These are phyloP conservation scores for Hylyphantes graminicola DNA, from an alignment of 1,140 invertebrate species.

Conservation along the genomic window DNA sequence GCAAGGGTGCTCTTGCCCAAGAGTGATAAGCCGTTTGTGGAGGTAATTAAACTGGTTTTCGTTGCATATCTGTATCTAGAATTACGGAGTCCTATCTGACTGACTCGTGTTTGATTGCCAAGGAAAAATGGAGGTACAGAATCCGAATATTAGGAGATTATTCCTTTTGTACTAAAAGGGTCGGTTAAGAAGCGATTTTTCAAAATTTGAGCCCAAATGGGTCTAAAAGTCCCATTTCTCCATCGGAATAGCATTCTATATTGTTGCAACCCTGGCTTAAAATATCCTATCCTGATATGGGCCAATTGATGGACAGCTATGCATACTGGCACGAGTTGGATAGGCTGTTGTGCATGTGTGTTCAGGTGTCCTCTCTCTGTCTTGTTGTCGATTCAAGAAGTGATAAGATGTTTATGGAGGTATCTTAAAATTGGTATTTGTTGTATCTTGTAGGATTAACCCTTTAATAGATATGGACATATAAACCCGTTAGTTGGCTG, in stretches of 20 bases:
- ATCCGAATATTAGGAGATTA: too few relatives aligned
- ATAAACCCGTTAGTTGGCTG: too few relatives aligned
- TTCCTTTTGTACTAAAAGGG: too few relatives aligned
- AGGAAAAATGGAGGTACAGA: too few relatives aligned
- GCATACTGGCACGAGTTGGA: conserved; percentile 82
- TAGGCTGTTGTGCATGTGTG: conserved; percentile 79
- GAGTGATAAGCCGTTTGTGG: conserved; percentile 83
- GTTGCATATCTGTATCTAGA: neutral
- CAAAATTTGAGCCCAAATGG: too few relatives aligned
- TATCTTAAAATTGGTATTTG: conserved; percentile 73
- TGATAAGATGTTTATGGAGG: conserved; percentile 87
- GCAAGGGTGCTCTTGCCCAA: conserved; percentile 77
- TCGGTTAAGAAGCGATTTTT: too few relatives aligned
- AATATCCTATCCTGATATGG: conserved; percentile 82
- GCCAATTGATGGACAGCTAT: conserved; percentile 69
- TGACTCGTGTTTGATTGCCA: too few relatives aligned
- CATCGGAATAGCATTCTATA: too few relatives aligned
- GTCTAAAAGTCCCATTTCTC: too few relatives aligned
- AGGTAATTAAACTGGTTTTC: conserved; percentile 73
- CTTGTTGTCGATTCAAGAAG: conserved; percentile 69
- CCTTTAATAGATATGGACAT: too few relatives aligned
- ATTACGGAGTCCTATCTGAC: neutral
- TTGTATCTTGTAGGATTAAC: too few relatives aligned
- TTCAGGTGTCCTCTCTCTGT: conserved; percentile 82
- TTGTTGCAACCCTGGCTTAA: too few relatives aligned